Conservation (phyloP, 2,113 vertebrate species). For the Anser cygnoides region DNA sequence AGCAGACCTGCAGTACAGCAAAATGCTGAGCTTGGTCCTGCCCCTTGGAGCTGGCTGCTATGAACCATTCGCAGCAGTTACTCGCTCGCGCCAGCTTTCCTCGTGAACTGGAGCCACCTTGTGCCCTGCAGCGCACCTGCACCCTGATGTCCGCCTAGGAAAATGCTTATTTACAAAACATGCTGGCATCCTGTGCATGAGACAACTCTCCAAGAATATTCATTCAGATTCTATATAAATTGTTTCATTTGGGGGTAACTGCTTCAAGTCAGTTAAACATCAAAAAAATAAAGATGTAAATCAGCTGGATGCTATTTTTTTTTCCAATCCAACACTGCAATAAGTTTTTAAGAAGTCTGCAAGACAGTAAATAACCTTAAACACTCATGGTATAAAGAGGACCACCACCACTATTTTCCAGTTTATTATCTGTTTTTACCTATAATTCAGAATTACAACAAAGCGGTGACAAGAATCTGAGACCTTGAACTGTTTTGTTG, state of each 20-base stretch:
- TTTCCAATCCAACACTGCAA: background rate
- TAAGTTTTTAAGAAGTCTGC: background rate
- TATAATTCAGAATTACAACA: background rate
- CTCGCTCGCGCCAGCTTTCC: background rate
- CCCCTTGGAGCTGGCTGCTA: background rate
- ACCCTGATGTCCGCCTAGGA: background rate
- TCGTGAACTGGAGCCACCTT: constrained; percentile 78
- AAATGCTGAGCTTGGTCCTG: background rate
- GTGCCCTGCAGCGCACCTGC: constrained; percentile 67
- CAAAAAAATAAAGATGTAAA: background rate
- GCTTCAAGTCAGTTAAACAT: background rate
- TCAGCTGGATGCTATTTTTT: background rate
- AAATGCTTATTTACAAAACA: background rate
- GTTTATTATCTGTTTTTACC: background rate
- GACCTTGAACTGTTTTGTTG: background rate
- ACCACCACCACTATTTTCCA: background rate
- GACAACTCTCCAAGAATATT: background rate
- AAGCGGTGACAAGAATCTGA: background rate
- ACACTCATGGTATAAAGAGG: background rate
- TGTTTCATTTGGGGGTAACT: background rate
- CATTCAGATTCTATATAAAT: background rate
- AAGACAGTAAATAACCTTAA: background rate
- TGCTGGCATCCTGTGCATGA: background rate
- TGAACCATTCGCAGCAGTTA: background rate
- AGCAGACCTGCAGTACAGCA: background rate